A percentile compares a stretch with the other conserved stretches of the same genome.
Evolutionary conservation across 2,113 vertebrate species (phyloP).

Genomic region (Aphyosemion australe): DNA sequence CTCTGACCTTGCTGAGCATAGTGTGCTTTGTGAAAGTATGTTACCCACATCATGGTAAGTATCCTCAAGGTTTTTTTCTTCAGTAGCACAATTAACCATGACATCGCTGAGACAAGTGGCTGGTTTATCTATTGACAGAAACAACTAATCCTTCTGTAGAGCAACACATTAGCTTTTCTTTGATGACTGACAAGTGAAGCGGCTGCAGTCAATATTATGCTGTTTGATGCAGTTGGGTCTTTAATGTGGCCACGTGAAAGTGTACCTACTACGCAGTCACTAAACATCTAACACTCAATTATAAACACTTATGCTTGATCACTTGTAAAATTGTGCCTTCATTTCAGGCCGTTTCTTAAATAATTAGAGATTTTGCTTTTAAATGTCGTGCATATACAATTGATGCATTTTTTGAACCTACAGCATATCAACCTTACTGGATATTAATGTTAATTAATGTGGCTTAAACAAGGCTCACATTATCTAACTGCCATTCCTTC

Average conservation of each 20-base stretch:
- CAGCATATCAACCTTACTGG: too few relatives aligned
- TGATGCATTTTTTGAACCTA: not conserved
- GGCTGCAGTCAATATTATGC: constrained; percentile 11
- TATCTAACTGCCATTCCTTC: not conserved
- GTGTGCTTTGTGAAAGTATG: constrained; percentile 86
- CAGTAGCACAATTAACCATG: constrained; percentile 24
- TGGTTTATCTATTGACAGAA: too few relatives aligned
- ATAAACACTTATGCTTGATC: not conserved
- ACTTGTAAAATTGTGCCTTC: not conserved
- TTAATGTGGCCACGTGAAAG: constrained; percentile 20
- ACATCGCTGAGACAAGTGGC: too few relatives aligned
- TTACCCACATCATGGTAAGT: constrained; percentile 79
- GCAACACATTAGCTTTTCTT: too few relatives aligned
- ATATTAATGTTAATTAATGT: too few relatives aligned
- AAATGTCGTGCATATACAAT: too few relatives aligned
- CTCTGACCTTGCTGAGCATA: constrained; percentile 78
- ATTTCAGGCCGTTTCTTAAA: not conserved
- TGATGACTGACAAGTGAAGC: too few relatives aligned
- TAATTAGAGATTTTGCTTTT: not conserved
- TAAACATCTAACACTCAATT: not conserved
- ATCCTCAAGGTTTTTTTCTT: constrained; percentile 23
- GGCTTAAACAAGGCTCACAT: not conserved
- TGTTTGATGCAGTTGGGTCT: constrained; percentile 22
- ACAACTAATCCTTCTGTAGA: constrained; percentile 30
- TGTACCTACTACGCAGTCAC: not conserved